Conservation (phyloP, 1,140 invertebrate species). For the Whitmania pigra region DNA sequence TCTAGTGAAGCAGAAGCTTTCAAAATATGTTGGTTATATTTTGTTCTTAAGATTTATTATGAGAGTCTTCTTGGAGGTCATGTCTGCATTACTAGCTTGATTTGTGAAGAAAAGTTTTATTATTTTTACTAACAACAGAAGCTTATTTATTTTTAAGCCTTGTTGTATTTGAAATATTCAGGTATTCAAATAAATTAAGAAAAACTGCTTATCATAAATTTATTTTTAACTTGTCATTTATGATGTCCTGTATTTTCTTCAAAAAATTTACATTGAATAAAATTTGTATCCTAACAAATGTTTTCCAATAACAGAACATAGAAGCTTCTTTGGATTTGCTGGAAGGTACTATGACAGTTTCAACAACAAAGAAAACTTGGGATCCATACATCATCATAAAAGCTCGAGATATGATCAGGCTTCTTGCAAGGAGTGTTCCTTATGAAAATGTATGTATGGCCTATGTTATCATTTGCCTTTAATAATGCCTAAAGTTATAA, state of each 20-base stretch:
- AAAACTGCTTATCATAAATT: conserved; percentile 4
- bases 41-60: neutral
- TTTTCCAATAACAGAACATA: conserved; percentile 48
- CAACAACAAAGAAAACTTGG: conserved; percentile 92
- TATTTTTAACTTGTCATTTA: neutral
- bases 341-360: conserved; percentile 88
- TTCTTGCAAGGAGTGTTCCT: conserved; percentile 87
- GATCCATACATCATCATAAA: conserved; percentile 96
- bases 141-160: no score
- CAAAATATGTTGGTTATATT: conserved; percentile 39
- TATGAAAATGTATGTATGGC: conserved; percentile 67
- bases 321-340: conserved; percentile 84
- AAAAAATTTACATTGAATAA: conserved; percentile 6
- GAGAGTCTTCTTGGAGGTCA: no score
- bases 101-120: no score
- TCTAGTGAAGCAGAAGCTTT: conserved; percentile 70
- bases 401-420: conserved; percentile 85
- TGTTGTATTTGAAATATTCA: no score
- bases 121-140: no score
- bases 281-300: neutral
- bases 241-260: neutral
- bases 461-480: no score
- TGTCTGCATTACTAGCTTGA: neutral
- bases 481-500: no score
- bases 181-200: no score